phyloP scores from a whole-genome alignment of 2,888 invertebrate species.

The Cataglyphis livida region DNA sequence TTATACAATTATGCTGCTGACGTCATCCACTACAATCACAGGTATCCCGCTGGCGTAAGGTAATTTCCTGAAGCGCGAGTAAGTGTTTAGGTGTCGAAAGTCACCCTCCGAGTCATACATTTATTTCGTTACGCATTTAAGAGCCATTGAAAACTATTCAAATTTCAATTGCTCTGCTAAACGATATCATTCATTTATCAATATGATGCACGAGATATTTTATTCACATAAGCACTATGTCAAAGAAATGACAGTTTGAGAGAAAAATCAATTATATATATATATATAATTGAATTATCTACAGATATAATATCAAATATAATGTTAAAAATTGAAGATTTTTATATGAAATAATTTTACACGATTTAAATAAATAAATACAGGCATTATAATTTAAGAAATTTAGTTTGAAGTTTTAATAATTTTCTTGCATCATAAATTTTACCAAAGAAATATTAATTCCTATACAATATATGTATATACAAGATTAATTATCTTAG shows the following conservation, averaged over 20 bases:
- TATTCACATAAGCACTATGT: background rate
- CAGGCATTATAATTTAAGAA: background rate
- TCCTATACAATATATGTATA: too few relatives aligned
- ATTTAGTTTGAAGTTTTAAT: background rate
- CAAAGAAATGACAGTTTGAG: background rate
- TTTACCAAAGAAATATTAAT: background rate
- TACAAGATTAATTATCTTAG: too few relatives aligned
- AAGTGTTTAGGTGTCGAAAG: slow-evolving; percentile 61
- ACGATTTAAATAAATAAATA: background rate
- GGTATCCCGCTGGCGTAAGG: slow-evolving; percentile 59
- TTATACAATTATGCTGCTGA: slow-evolving; percentile 55
- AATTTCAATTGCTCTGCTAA: slow-evolving; percentile 33
- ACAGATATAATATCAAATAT: too few relatives aligned
- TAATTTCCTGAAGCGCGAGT: slow-evolving; percentile 58
- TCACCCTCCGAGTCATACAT: slow-evolving; percentile 65
- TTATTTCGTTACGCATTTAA: slow-evolving; percentile 67
- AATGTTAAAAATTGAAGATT: background rate
- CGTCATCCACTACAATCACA: slow-evolving; percentile 60
- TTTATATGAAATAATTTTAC: background rate
- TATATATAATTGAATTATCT: background rate
- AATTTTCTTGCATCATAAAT: background rate
- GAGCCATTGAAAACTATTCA: slow-evolving; percentile 46
- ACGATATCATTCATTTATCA: slow-evolving; percentile 46
- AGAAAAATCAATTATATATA: too few relatives aligned
- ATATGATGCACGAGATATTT: slow-evolving; percentile 20